A percentile compares a stretch with the other conserved stretches of the same genome.
Conservation (phyloP, 2,797 vertebrate species). For the Myripristis murdjan region DNA sequence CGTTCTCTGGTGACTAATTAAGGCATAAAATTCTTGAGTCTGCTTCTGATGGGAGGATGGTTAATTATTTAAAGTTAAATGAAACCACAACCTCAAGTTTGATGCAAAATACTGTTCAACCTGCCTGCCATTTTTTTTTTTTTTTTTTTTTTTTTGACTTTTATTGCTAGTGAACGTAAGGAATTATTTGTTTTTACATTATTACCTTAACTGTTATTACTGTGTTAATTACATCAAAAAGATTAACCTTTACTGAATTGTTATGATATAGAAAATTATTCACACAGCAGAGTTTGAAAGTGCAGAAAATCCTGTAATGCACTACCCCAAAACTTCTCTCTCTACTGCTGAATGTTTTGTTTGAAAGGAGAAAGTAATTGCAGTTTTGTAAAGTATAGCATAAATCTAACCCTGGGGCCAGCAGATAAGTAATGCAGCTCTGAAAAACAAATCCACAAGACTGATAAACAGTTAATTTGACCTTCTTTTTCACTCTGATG, state of each 20-base stretch:
- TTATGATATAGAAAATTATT: neutral
- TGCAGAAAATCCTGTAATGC: neutral
- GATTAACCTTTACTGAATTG: constrained; percentile 44
- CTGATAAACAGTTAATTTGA: constrained; percentile 42
- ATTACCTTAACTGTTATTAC: constrained; percentile 48
- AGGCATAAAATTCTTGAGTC: constrained; percentile 70
- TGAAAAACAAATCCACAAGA: constrained; percentile 1
- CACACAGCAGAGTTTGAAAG: constrained; percentile 21
- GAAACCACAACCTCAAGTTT: constrained; percentile 66
- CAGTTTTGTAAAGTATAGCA: constrained; percentile 9
- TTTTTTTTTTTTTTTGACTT: constrained; percentile 59
- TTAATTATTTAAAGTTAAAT: constrained; percentile 81
- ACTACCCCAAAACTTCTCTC: neutral
- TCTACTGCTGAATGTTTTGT: neutral
- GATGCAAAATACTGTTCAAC: constrained; percentile 63
- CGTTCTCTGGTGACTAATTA: constrained; percentile 79
- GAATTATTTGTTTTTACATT: constrained; percentile 43
- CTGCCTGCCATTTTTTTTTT: constrained; percentile 64
- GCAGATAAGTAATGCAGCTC: constrained; percentile 21
- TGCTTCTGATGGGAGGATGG: constrained; percentile 62
- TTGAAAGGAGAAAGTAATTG: constrained; percentile 12
- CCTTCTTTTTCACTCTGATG: constrained; percentile 28
- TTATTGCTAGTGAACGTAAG: constrained; percentile 27
- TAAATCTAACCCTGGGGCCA: constrained; percentile 12
- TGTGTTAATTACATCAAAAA: constrained; percentile 45